phyloP scores from a whole-genome alignment of 2,797 vertebrate genomes.

The Scarus forsteni region DNA sequence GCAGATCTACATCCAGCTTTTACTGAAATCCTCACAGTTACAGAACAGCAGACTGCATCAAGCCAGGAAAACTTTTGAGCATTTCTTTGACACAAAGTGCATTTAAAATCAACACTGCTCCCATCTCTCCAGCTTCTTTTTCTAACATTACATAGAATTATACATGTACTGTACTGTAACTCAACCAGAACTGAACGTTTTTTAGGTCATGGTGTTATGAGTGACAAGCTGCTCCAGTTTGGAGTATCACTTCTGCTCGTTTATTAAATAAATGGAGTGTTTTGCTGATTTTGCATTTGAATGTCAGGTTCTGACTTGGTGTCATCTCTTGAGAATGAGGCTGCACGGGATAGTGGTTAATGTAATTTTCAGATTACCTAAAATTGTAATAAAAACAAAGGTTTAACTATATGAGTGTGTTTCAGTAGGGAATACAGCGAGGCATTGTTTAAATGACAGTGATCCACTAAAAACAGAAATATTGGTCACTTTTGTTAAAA shows the following conservation, averaged over 20 bases:
- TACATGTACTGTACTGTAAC: slow-evolving; percentile 17
- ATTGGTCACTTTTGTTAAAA: too few species aligned
- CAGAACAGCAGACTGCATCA: neutral
- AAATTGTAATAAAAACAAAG: too few species aligned
- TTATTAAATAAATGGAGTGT: slow-evolving; percentile 5
- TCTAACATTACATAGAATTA: slow-evolving; percentile 13
- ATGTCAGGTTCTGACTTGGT: neutral
- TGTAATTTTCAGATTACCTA: too few species aligned
- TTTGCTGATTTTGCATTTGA: neutral
- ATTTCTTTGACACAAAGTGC: slow-evolving; percentile 2
- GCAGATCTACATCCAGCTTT: neutral
- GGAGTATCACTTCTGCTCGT: slow-evolving; percentile 37
- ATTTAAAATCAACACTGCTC: neutral
- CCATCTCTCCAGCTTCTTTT: slow-evolving; percentile 2
- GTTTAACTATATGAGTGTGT: too few species aligned
- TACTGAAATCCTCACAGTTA: neutral
- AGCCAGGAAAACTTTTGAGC: neutral
- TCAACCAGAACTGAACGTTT: slow-evolving; percentile 18
- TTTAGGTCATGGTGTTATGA: slow-evolving; percentile 60
- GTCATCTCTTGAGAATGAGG: neutral
- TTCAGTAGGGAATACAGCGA: too few species aligned
- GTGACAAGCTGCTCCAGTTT: slow-evolving; percentile 39
- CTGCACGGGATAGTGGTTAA: too few species aligned
- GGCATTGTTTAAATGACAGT: too few species aligned
- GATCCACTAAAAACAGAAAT: too few species aligned